Evolutionary conservation across 2,113 vertebrate genomes (phyloP).

Genomic region (Labeo catla): DNA sequence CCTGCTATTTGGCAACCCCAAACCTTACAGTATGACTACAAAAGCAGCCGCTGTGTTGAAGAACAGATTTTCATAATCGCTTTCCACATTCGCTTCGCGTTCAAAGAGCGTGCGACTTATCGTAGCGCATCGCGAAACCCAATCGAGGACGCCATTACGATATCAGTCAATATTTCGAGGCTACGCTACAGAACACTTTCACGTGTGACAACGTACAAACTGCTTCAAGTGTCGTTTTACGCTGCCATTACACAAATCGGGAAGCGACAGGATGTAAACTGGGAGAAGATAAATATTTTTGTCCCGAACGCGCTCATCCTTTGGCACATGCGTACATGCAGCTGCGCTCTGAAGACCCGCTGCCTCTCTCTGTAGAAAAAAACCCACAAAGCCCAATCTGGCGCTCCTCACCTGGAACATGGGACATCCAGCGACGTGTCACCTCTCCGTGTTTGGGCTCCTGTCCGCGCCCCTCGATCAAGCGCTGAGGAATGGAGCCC

Average conservation of each 20-base stretch:
- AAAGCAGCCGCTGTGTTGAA: background rate
- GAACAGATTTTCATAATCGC: background rate
- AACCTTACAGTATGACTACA: background rate
- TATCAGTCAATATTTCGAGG: background rate
- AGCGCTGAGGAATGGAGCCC: constrained; percentile 42
- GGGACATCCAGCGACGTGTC: constrained; percentile 43
- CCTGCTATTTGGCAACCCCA: background rate
- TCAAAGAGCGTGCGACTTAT: constrained; percentile 13
- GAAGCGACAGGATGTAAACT: background rate
- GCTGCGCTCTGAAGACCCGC: constrained; percentile 79
- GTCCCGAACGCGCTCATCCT: constrained; percentile 69
- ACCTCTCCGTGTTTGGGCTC: constrained; percentile 42
- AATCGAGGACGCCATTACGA: constrained; percentile 37
- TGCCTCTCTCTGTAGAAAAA: constrained; percentile 76
- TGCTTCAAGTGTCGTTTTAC: background rate
- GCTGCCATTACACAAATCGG: background rate
- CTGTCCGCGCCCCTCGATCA: constrained; percentile 37
- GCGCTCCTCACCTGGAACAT: constrained; percentile 76
- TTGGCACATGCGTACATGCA: constrained; percentile 86
- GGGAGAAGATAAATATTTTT: constrained; percentile 46
- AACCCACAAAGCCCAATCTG: constrained; percentile 71
- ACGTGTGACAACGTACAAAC: background rate
- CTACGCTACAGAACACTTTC: background rate
- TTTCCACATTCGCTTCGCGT: background rate
- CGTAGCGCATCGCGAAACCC: background rate